Evolutionary conservation across 64 coral and sea anemone species (phyloP), one percentile per base, ranked within the genome.

Genomic region (Pachyseris speciosa): DNA sequence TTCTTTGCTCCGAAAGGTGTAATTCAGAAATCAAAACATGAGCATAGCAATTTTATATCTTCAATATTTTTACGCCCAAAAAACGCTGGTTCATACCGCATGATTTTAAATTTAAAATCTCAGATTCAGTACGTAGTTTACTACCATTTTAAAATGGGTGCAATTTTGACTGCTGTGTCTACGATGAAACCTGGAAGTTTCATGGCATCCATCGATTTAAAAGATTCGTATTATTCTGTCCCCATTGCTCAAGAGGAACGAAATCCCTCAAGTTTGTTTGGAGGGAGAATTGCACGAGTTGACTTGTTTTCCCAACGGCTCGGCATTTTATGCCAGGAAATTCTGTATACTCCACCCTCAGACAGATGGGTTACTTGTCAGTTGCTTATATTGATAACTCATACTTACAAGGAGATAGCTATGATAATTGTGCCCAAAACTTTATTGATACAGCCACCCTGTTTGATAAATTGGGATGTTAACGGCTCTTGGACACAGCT

Each of bases 301-400:
- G 22, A 84, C 58, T 52, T 81, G 80, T 33, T 84, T 84, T 36
- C 80, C 80, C 16, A 84, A 64, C 40, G 80, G 80, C 1, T 29
- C 39, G 1, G 80, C 80, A 33, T 47, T 28, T 57, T 84, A 53
- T 12, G 4, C 80, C 34, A n/a, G 80, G 39, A 84, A 84, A 84
- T 25, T 45, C 80, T 84, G 80, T 57, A 64, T 84, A 84, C 80
- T 84, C 80, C 53, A 84, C 60, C 16, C 33, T 84, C 22, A 33
- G 58, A 84, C 25, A 65, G 64, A 64, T 60, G 52, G 80, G 80
- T 47, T 53, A 84, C 20, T 66, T 84, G 2, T 84, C 80, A 37
- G 80, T 84, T 29, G 57, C 37, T 30, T 84, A 84, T 64, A 84
- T 84, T 66, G 80, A 84, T 84, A 25, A 84, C 12, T 84, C 80